These are phyloP conservation scores for Mesoligia furuncula DNA, from an alignment of 2,888 invertebrate species.

Conservation along the genomic window DNA sequence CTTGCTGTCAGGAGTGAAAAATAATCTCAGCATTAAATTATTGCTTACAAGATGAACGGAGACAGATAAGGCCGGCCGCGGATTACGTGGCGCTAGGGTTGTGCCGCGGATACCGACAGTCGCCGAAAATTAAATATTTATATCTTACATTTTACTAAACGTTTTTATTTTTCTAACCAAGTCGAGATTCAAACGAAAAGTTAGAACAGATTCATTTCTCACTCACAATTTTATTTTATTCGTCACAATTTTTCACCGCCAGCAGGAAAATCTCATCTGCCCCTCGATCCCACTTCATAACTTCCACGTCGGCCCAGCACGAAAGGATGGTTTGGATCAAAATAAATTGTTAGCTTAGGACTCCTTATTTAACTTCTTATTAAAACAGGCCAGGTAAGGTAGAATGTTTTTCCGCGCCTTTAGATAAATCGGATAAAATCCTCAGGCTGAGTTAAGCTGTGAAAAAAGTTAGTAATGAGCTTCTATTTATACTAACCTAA, in stretches of 20 bases:
- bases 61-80: constrained; percentile 80
- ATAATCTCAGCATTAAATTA: constrained; percentile 87
- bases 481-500: constrained; percentile 22
- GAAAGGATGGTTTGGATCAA: constrained; percentile 64
- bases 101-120: constrained; percentile 30
- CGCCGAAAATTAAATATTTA: constrained; percentile 24
- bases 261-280: constrained; percentile 61
- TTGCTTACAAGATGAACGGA: constrained; percentile 86
- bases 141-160: constrained; percentile 20
- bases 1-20: constrained; percentile 88
- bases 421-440: constrained; percentile 65
- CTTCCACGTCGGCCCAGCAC: constrained; percentile 52
- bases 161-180: constrained; percentile 19
- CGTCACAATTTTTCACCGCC: constrained; percentile 49
- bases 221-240: constrained; percentile 49
- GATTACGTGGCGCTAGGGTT: constrained; percentile 71
- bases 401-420: constrained; percentile 59
- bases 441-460: constrained; percentile 48
- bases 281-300: constrained; percentile 64
- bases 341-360: constrained; percentile 71
- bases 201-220: constrained; percentile 30
- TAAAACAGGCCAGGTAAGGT: constrained; percentile 62
- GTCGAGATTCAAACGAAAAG: constrained; percentile 21
- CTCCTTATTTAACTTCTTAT: constrained; percentile 70
- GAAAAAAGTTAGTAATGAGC: constrained; percentile 59